Conservation (phyloP, 92 coral and sea anemone genomes). For the Bergia sp. region DNA sequence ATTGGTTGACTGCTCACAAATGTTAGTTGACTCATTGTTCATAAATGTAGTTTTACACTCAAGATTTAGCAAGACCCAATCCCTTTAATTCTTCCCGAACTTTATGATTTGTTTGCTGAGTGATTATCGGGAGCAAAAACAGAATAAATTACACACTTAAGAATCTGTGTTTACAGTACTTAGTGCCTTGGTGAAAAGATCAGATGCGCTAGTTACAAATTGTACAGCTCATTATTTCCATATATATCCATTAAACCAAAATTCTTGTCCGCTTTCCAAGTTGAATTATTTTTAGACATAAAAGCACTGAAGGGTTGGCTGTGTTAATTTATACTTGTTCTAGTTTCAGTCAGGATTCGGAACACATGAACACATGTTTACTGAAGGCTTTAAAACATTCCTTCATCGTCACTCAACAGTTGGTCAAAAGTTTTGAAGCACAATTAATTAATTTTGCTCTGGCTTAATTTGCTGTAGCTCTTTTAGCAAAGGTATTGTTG, state of each 20-base stretch:
- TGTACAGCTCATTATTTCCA: too few species aligned
- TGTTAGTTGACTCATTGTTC: too few species aligned
- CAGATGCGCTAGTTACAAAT: background rate
- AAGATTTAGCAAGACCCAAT: background rate
- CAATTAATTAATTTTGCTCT: background rate
- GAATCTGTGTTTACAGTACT: background rate
- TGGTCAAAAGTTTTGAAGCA: background rate
- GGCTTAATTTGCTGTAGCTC: background rate
- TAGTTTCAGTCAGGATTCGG: background rate
- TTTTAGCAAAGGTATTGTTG: background rate
- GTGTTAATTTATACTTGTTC: background rate
- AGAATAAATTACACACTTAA: background rate
- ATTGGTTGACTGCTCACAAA: background rate
- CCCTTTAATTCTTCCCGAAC: slow-evolving; percentile 18
- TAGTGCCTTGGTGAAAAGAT: background rate
- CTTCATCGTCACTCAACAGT: background rate
- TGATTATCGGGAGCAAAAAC: background rate
- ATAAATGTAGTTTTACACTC: background rate
- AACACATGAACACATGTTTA: background rate
- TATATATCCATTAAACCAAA: background rate
- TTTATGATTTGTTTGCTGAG: slow-evolving; percentile 16
- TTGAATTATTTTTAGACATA: background rate
- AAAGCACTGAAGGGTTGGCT: background rate
- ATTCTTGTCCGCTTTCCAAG: background rate
- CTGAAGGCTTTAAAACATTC: slow-evolving; percentile 6